A percentile compares a stretch with the other conserved stretches of the same genome.
Conservation (phyloP, 2,888 invertebrate species). For the Acleris holmiana region DNA sequence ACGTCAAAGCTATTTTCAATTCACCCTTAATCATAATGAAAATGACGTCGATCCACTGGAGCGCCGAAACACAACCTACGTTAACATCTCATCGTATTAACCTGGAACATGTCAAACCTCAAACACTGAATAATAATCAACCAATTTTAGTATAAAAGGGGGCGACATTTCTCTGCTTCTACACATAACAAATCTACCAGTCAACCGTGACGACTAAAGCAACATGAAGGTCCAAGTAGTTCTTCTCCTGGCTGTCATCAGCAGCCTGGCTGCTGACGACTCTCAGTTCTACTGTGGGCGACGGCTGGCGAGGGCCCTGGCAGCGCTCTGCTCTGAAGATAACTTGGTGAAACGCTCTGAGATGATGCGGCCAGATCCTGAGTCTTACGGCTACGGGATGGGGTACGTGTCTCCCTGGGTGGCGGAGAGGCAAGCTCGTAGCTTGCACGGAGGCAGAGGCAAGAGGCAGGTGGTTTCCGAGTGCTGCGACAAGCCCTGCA, state of each 20-base stretch:
- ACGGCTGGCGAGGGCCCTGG: slow-evolving; percentile 3
- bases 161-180: too few species aligned
- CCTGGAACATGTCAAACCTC: background rate
- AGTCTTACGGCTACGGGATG: background rate
- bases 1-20: background rate
- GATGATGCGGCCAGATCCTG: background rate
- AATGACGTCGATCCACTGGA: background rate
- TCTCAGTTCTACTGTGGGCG: slow-evolving; percentile 18
- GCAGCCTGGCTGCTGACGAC: slow-evolving; percentile 9
- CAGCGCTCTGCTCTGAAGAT: slow-evolving; percentile 14
- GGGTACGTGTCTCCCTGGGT: slow-evolving; percentile 10
- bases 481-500: slow-evolving; percentile 23
- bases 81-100: background rate
- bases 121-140: background rate
- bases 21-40: background rate
- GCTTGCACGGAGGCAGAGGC: background rate
- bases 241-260: slow-evolving; percentile 1
- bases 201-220: background rate
- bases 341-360: slow-evolving; percentile 5
- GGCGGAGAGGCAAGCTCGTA: background rate
- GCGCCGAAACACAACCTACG: background rate
- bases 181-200: too few species aligned
- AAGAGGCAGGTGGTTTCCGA: slow-evolving; percentile 20
- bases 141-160: background rate
- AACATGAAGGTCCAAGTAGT: slow-evolving; percentile 16